Evolutionary conservation across 2,797 vertebrate species (phyloP), one percentile per base, ranked within the genome.

Genomic region (Chaenodraco wilsoni): DNA sequence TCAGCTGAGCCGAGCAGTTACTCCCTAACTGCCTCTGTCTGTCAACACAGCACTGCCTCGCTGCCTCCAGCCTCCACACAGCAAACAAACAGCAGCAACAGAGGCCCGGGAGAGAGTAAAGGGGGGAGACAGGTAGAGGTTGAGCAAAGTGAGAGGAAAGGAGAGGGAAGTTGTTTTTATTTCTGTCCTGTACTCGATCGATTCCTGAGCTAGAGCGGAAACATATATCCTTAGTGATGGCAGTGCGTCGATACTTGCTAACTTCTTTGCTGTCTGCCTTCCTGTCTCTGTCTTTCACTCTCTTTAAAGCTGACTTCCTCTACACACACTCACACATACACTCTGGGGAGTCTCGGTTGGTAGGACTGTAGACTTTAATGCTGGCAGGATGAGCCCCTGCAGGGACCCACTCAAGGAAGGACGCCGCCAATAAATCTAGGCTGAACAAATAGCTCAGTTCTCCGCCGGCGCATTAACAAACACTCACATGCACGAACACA

Each of bases 11-110:
- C 16, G 76, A 17, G 37, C 73, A 40, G 73, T 76, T 78, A 64
- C 84, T 86, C 64, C 61, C 69, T 75, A 43, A 54, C 78, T 73
- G 74, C 81, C 56, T 79, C 72, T 63, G 78, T 74, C 82, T 80
- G 81, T 90, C 88, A 86, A 70, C 82, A 68, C 76, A 62, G 81
- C 82, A 44, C 78, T 76, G 78, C 88, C 82, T 87, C 82, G 71
- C 62, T 0, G 51, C 73, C 73, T 84, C 56, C 65, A 74, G 78
- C 67, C 59, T 67, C 46, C 59, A 57, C 52, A 43, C 45, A n/a
- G 70, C 57, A 72, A 87, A 82, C 78, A 83, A 80, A 76, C 80
- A 81, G 71, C 64, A 71, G 55, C 48, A 61, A 16, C 66, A 17
- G 52, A 45, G 55, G 21, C 59, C 65, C 56, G 11, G 3, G 19